Conservation (phyloP, 1,140 invertebrate species). For the Chelonus insularis region DNA sequence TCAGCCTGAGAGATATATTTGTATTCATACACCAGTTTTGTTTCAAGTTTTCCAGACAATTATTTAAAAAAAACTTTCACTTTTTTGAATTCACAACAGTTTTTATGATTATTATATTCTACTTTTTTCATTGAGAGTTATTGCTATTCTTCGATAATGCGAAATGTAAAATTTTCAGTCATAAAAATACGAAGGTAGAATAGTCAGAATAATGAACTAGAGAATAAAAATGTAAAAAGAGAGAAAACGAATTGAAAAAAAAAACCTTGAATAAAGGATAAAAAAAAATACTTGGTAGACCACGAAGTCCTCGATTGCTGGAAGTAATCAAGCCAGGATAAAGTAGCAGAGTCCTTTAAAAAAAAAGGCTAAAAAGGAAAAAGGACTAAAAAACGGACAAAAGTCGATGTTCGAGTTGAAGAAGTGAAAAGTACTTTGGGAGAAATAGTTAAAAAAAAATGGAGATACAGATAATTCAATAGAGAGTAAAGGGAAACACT, state of each 20-base stretch:
- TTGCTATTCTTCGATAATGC: neutral
- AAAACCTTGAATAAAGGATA: slow-evolving; percentile 7
- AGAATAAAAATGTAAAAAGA: slow-evolving; percentile 9
- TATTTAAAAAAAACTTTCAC: too few species aligned
- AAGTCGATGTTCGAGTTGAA: slow-evolving; percentile 21
- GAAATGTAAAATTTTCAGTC: neutral
- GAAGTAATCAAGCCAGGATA: slow-evolving; percentile 14
- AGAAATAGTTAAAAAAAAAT: neutral
- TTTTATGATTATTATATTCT: too few species aligned
- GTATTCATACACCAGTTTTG: too few species aligned
- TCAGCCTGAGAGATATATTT: too few species aligned
- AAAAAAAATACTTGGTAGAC: neutral
- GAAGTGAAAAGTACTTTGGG: neutral
- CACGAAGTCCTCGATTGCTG: slow-evolving; percentile 3
- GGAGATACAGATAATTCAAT: neutral
- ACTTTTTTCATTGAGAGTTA: too few species aligned
- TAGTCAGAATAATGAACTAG: neutral
- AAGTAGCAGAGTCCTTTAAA: neutral
- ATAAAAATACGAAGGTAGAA: neutral
- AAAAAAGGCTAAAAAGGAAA: neutral
- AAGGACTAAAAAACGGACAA: neutral
- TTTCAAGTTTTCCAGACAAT: too few species aligned
- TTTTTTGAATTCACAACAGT: too few species aligned
- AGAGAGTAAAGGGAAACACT: slow-evolving; percentile 3
- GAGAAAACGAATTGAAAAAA: neutral